These are phyloP conservation scores for Zaprionus inermis DNA, from an alignment of 1,140 invertebrate species.

Conservation along the genomic window DNA sequence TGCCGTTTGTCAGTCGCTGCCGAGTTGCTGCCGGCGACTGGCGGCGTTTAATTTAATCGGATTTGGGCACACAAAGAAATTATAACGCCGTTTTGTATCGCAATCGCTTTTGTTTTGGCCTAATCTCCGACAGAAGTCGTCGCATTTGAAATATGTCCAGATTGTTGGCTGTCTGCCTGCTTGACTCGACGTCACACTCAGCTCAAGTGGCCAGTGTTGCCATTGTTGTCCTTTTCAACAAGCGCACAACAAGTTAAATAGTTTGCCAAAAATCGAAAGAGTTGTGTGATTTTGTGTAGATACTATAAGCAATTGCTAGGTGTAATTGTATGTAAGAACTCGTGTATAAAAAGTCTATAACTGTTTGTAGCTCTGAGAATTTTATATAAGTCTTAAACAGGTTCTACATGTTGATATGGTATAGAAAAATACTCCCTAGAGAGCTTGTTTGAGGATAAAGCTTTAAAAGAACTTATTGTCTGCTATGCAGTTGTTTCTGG, in stretches of 20 bases:
- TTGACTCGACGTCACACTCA: slow-evolving; percentile 40
- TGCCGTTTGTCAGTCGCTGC: slow-evolving; percentile 58
- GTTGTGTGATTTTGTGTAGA: not conserved
- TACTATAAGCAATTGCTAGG: not conserved
- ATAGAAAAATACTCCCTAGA: too few relatives aligned
- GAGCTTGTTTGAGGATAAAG: too few relatives aligned
- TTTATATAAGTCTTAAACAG: not conserved
- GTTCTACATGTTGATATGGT: not conserved
- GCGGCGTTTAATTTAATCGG: slow-evolving; percentile 79
- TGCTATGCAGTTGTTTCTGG: too few relatives aligned
- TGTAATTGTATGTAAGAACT: not conserved
- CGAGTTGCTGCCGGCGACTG: slow-evolving; percentile 16
- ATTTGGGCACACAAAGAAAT: slow-evolving; percentile 75
- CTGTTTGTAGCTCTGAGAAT: not conserved
- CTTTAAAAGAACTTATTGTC: too few relatives aligned
- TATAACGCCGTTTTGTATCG: slow-evolving; percentile 71
- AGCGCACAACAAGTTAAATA: slow-evolving; percentile 5
- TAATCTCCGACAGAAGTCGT: slow-evolving; percentile 80
- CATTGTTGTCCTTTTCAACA: not conserved
- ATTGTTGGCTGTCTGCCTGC: slow-evolving; percentile 58
- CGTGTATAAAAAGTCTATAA: not conserved
- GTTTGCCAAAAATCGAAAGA: not conserved
- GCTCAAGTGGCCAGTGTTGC: slow-evolving; percentile 32
- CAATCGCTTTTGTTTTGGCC: slow-evolving; percentile 74
- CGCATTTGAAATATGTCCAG: slow-evolving; percentile 75